A percentile compares a stretch with the other conserved stretches of the same genome.
These are phyloP conservation scores for Adelosebastes latens DNA, from an alignment of 2,797 vertebrate genomes.

Conservation along the genomic window DNA sequence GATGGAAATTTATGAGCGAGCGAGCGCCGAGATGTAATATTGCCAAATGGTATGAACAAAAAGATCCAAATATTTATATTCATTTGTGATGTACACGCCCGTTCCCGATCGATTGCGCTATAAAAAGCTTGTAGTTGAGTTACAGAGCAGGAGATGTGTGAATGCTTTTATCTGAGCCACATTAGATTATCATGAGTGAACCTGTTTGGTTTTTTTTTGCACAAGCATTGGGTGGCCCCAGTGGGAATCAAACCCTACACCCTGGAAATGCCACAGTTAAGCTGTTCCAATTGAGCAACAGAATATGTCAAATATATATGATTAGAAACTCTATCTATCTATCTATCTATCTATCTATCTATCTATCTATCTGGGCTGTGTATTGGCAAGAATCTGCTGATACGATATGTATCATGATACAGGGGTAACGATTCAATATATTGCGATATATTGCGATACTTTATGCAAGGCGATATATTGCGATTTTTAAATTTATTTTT, in stretches of 20 bases:
- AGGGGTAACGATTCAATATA: too few relatives aligned
- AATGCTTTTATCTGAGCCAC: slow-evolving; percentile 52
- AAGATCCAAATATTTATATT: slow-evolving; percentile 79
- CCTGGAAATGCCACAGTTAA: slow-evolving; percentile 59
- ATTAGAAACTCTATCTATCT: neutral
- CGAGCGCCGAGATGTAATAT: slow-evolving; percentile 72
- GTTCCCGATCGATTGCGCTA: slow-evolving; percentile 46
- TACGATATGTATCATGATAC: too few relatives aligned
- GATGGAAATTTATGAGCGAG: slow-evolving; percentile 82
- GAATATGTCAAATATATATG: slow-evolving; percentile 15
- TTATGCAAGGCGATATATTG: too few relatives aligned
- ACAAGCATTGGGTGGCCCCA: slow-evolving; percentile 30
- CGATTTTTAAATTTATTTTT: too few relatives aligned
- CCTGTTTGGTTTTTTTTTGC: slow-evolving; percentile 16
- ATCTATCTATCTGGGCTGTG: neutral
- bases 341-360: neutral
- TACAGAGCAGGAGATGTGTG: slow-evolving; percentile 26
- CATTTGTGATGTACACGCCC: slow-evolving; percentile 51
- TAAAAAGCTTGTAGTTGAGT: slow-evolving; percentile 56
- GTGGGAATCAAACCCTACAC: slow-evolving; percentile 62
- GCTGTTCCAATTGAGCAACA: slow-evolving; percentile 45
- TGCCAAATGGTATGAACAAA: slow-evolving; percentile 76
- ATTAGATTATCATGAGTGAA: slow-evolving; percentile 61
- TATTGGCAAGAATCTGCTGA: too few relatives aligned
- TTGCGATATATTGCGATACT: too few relatives aligned